Percentiles rank a stretch among this genome's conserved stretches.
Conservation (phyloP, 2,113 vertebrate genomes). For the Halcyon malimbica region DNA sequence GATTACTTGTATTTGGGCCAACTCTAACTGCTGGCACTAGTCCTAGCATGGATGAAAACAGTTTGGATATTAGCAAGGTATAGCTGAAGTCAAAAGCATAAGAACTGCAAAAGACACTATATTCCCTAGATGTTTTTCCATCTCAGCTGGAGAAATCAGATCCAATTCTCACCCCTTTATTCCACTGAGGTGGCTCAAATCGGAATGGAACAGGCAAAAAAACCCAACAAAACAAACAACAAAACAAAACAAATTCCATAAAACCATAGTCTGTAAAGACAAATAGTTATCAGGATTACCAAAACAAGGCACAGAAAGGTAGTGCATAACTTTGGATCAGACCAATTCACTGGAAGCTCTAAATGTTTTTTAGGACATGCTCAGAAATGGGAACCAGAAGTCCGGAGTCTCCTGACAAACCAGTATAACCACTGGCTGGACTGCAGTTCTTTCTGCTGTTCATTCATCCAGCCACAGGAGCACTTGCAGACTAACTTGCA, state of each 20-base stretch:
- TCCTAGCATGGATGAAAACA: conserved; percentile 9
- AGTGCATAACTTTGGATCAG: background rate
- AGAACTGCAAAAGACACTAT: background rate
- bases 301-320: background rate
- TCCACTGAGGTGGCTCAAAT: background rate
- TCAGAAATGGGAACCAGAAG: background rate
- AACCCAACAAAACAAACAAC: background rate
- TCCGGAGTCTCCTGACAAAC: background rate
- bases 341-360: background rate
- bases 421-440: background rate
- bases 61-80: background rate
- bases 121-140: background rate
- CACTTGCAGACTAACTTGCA: background rate
- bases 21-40: background rate
- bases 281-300: background rate
- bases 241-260: background rate
- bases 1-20: conserved; percentile 22
- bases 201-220: background rate
- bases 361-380: background rate
- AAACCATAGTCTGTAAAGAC: background rate
- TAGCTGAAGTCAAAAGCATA: background rate
- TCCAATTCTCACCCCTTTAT: background rate
- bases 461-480: background rate
- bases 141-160: background rate
- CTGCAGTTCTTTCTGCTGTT: background rate